These are phyloP conservation scores for Cardiocondyla obscurior DNA, from an alignment of 1,140 invertebrate species.

Conservation along the genomic window DNA sequence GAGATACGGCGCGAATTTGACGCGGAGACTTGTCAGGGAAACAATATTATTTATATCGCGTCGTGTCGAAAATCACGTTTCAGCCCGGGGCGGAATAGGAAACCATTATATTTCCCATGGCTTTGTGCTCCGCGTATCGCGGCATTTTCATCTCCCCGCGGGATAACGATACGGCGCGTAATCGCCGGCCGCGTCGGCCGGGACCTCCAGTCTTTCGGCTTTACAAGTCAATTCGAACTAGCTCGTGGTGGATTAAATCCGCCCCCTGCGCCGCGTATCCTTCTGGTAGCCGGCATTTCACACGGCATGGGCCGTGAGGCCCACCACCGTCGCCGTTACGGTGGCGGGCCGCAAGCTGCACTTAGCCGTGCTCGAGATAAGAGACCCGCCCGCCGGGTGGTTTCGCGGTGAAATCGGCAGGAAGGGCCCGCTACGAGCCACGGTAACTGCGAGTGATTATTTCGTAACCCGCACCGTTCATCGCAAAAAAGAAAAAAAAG, in stretches of 20 bases:
- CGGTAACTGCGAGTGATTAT: conserved; percentile 31
- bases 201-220: conserved; percentile 31
- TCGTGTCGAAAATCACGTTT: not conserved
- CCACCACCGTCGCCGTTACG: conserved; percentile 46
- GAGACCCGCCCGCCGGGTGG: conserved; percentile 48
- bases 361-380: conserved; percentile 54
- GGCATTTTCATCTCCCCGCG: conserved; percentile 11
- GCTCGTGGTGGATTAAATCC: conserved; percentile 42
- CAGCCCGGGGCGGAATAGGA: not conserved
- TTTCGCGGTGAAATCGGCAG: conserved; percentile 63
- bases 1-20: not conserved
- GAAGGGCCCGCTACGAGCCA: not conserved
- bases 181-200: not conserved
- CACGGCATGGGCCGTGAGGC: conserved; percentile 42
- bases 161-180: not conserved
- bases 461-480: conserved; percentile 28
- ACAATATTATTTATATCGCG: not conserved
- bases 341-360: conserved; percentile 14
- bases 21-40: not conserved
- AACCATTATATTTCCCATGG: conserved; percentile 26
- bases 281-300: conserved; percentile 59
- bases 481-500: conserved; percentile 28
- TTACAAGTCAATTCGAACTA: conserved; percentile 49
- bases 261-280: not conserved
- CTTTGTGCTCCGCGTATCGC: not conserved